These are phyloP conservation scores for Leptocoma aspasia DNA, from an alignment of 2,113 vertebrate species.

Conservation along the genomic window DNA sequence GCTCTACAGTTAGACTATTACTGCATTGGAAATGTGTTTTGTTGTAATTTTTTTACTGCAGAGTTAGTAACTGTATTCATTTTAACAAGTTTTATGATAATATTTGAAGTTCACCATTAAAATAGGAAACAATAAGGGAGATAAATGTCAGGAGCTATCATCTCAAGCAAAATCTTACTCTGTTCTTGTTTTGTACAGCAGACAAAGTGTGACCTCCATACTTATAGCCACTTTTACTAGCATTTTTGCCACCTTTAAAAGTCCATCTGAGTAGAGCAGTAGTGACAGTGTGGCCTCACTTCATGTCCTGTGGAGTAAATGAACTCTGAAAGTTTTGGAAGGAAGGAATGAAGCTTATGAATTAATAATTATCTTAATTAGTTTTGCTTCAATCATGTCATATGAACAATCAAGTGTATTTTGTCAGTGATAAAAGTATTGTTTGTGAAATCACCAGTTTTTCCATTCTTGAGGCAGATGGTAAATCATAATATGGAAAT, in stretches of 20 bases:
- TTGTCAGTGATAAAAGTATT: not conserved
- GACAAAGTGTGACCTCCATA: not conserved
- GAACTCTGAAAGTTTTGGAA: not conserved
- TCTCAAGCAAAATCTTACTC: not conserved
- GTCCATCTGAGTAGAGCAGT: not conserved
- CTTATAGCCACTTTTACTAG: not conserved
- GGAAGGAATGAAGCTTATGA: not conserved
- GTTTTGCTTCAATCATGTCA: not conserved
- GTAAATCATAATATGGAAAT: not conserved
- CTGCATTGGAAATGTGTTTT: not conserved
- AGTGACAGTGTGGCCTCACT: not conserved
- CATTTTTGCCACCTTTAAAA: not conserved
- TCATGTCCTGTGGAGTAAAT: not conserved
- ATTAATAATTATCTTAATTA: not conserved
- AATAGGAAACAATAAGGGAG: not conserved
- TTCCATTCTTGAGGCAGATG: not conserved
- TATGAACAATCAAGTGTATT: not conserved
- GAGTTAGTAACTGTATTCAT: not conserved
- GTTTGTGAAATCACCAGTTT: not conserved
- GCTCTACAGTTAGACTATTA: not conserved
- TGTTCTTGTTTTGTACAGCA: not conserved
- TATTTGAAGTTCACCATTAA: not conserved
- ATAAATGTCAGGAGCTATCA: not conserved
- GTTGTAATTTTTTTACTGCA: not conserved
- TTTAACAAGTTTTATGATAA: not conserved